Base-by-base conservation (phyloP, 2,113 vertebrate genomes). In the Zingel zingel region DNA sequence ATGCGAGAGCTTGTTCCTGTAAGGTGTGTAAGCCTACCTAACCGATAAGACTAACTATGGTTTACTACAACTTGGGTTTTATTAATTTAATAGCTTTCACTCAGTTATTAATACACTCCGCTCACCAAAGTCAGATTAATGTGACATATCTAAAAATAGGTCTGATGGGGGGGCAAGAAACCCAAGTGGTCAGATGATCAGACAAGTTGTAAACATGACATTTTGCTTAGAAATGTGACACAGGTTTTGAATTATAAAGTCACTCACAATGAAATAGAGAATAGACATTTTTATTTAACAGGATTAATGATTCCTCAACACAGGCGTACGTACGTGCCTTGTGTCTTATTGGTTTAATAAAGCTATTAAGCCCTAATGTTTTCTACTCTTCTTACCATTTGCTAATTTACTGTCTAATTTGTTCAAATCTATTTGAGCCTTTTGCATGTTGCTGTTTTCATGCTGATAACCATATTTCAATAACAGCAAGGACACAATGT, bases 401-500 rank as follows among this genome's bases (percentile, higher is more conserved):
- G 53, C 39, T 58, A 43, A 43, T 10, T 10, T 11, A 10, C 2
- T 3, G 2, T 64, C 2, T 27, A 13, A 62, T 47, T 56, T 50
- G 6, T 45, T 56, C 33, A 21, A 8, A 27, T 79, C 61, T 48
- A 25, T 74, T 51, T 50, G n/a, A 70, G 25, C 10, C 23, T 4
- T 62, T 58, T 66, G 11, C 25, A n/a, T 51, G 53, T 45, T 56
- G 61, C 7, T 6, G 53, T 56, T 67, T 56, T 66, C 36, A 57
- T 50, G 19, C 50, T 56, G 43, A 69, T 86, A 67, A 62, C 11
- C 43, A 54, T 51, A 48, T 65, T 84, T 62, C 23, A 72, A 74
- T 78, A 63, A 56, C 57, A 63, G 76, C 19, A 12, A 50, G 59
- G 23, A 51, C 63, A 19, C 2, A 43, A 33, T 39, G 27, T 74